Percentiles rank a stretch among this genome's conserved stretches.
Evolutionary conservation across 2,797 vertebrate species (phyloP).

Genomic region (Antrozous pallidus): DNA sequence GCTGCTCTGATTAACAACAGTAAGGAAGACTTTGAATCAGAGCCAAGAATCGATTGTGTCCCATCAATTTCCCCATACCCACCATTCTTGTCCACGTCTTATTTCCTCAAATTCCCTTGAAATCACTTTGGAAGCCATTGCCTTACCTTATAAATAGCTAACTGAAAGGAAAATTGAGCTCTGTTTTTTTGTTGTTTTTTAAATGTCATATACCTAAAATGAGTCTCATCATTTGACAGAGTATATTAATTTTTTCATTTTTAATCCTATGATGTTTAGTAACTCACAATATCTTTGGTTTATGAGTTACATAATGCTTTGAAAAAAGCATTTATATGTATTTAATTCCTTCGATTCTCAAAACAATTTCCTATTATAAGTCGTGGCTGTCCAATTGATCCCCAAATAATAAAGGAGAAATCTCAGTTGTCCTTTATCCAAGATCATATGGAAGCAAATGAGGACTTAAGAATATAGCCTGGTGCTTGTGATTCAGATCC

Average conservation of each 20-base stretch:
- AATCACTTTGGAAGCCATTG: background rate
- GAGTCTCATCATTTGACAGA: background rate
- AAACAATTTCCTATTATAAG: background rate
- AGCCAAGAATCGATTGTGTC: background rate
- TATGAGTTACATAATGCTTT: background rate
- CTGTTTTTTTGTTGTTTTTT: background rate
- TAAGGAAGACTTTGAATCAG: background rate
- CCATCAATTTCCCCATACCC: background rate
- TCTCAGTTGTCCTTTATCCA: background rate
- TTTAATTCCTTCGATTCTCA: background rate
- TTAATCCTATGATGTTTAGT: background rate
- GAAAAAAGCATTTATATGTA: background rate
- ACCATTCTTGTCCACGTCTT: background rate
- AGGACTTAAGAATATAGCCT: background rate
- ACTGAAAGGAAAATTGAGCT: background rate
- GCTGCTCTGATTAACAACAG: background rate
- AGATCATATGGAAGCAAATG: background rate
- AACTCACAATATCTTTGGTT: background rate
- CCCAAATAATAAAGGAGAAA: background rate
- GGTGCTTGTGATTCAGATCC: background rate
- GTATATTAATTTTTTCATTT: slow-evolving; percentile 28
- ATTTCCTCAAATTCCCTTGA: background rate
- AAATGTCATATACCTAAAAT: background rate
- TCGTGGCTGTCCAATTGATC: background rate
- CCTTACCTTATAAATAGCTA: background rate